Base-by-base conservation (phyloP, 2,888 invertebrate species). In the Polia nebulosa region DNA sequence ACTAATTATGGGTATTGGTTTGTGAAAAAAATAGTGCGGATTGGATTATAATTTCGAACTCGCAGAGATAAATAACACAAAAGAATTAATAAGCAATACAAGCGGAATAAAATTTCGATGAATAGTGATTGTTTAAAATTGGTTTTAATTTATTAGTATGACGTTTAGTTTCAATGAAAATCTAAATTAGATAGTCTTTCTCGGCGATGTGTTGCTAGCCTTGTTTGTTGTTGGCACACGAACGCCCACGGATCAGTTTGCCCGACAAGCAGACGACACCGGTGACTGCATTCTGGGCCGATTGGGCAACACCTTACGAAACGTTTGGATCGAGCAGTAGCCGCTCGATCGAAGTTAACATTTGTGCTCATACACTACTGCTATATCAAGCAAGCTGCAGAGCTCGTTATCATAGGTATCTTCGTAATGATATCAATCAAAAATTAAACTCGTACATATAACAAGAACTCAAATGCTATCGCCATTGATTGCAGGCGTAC, bases 271-370 rank as follows among this genome's bases (percentile, higher is more conserved):
- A 87, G 89, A 88, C 82, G 88, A 88, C 89, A 88, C 86, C 85
- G 84, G 82, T 88, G 89, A 82, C 83, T 88, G 89, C 89, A 92
- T 92, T 92, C 93, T 91, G 89, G 91, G 90, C 80, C 91, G 88
- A 88, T 92, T 93, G 87, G 81, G 87, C 86, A 92, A 94, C 85
- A 80, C 65, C 81, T 88, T 85, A 86, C 87, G 87, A 87, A 88
- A 88, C 82, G 73, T 72, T 87, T 83, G 69, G 82, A 80, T 73
- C 72, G 76, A 82, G 68, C 60, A 64, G 66, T 74, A 62, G 56
- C 55, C 53, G 27, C 47, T 45, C 58, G 80, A 82, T 79, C 85
- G 68, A 85, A 80, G 82, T 82, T 80, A 78, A 76, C 32, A 65
- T 71, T 78, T 68, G 56, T 53, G 57, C 58, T 41, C 41, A 47